A percentile compares a stretch with the other conserved stretches of the same genome.
These are phyloP conservation scores for Chloroceryle inda DNA, from an alignment of 2,797 vertebrate genomes.

Conservation along the genomic window DNA sequence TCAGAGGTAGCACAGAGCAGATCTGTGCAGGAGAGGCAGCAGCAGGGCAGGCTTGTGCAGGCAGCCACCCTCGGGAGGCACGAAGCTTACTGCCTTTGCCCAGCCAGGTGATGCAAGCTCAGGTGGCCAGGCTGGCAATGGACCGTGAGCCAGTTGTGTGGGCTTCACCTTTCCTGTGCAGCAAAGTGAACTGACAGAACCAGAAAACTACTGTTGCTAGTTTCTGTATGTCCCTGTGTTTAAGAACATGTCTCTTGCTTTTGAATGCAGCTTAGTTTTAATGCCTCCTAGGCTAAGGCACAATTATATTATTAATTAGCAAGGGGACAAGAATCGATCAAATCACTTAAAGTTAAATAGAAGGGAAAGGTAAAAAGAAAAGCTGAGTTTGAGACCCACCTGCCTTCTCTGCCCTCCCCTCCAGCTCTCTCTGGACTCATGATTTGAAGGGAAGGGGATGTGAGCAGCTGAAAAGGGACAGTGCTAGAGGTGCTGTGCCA, in stretches of 20 bases:
- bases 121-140: neutral
- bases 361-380: neutral
- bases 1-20: neutral
- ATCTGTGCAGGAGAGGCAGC: neutral
- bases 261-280: neutral
- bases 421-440: neutral
- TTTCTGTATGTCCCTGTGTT: neutral
- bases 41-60: conserved; percentile 17
- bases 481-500: neutral
- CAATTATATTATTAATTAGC: neutral
- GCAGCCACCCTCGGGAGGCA: neutral
- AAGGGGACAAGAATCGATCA: neutral
- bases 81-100: neutral
- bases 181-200: neutral
- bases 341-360: conserved; percentile 11
- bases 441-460: neutral
- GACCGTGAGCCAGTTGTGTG: neutral
- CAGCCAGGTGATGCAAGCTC: neutral
- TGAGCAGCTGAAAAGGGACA: neutral
- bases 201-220: neutral
- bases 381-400: neutral
- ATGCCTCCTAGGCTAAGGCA: conserved; percentile 1
- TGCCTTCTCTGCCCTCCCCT: neutral
- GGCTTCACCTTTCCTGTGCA: neutral
- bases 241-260: neutral